A percentile compares a stretch with the other conserved stretches of the same genome.
Conservation (phyloP, 2,888 invertebrate genomes). For the Meloe dianella region DNA sequence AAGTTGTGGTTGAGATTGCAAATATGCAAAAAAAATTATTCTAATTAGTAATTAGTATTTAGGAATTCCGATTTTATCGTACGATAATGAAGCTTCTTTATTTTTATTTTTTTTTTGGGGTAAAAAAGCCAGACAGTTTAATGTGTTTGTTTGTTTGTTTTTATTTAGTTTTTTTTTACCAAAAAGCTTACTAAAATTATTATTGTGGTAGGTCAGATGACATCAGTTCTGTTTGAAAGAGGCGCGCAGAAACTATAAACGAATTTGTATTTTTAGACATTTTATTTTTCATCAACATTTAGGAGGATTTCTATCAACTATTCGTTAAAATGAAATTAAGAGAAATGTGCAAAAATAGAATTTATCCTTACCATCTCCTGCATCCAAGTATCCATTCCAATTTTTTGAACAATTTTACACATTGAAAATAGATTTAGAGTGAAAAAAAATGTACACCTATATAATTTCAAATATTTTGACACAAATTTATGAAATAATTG, state of each 20-base stretch:
- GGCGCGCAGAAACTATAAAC: neutral
- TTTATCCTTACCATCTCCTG: slow-evolving; percentile 56
- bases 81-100: too few relatives aligned
- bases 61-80: too few relatives aligned
- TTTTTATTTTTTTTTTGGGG: too few relatives aligned
- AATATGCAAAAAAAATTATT: too few relatives aligned
- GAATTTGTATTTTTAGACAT: neutral
- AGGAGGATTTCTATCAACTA: too few relatives aligned
- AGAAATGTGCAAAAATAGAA: neutral
- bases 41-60: too few relatives aligned
- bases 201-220: slow-evolving; percentile 36
- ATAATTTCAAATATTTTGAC: too few relatives aligned
- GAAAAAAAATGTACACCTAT: too few relatives aligned
- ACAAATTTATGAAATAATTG: too few relatives aligned
- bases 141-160: slow-evolving; percentile 19
- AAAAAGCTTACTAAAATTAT: slow-evolving; percentile 23
- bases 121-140: neutral
- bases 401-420: slow-evolving; percentile 33
- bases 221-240: slow-evolving; percentile 15
- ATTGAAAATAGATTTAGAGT: too few relatives aligned
- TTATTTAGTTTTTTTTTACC: slow-evolving; percentile 22
- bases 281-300: neutral
- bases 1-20: too few relatives aligned
- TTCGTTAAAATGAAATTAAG: neutral
- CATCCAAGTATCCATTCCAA: slow-evolving; percentile 58